A percentile compares a stretch with the other conserved stretches of the same genome.
phyloP scores from a whole-genome alignment of 2,113 vertebrate species.

The Cichladusa arquata region DNA sequence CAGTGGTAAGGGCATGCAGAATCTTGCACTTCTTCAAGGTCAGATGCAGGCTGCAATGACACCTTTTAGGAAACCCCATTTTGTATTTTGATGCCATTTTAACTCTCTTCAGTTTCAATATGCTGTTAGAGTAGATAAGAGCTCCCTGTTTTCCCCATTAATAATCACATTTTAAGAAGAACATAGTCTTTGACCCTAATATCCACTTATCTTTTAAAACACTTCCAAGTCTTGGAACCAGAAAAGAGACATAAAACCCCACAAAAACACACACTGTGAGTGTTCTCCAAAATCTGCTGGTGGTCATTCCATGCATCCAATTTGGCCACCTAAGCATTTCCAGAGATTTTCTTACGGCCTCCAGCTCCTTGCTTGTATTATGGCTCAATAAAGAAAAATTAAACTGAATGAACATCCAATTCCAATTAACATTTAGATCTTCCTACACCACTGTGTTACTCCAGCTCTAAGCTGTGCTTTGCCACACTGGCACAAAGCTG shows the following conservation, averaged over 20 bases:
- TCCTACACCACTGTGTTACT: neutral
- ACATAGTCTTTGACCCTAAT: neutral
- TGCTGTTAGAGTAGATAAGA: neutral
- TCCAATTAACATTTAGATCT: conserved; percentile 29
- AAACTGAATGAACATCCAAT: neutral
- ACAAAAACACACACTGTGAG: neutral
- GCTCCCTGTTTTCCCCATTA: neutral
- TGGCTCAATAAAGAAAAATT: conserved; percentile 1
- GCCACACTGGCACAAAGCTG: neutral
- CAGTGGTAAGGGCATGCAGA: neutral
- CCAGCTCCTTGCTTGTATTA: neutral
- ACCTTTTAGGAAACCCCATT: neutral
- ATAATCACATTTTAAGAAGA: neutral
- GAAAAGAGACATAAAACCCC: conserved; percentile 46
- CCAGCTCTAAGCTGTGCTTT: neutral
- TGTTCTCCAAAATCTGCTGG: neutral
- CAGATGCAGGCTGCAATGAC: neutral
- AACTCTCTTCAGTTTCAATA: neutral
- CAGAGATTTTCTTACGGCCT: neutral
- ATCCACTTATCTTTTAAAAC: neutral
- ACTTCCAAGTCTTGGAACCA: neutral
- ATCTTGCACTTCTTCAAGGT: neutral
- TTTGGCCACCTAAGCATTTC: neutral
- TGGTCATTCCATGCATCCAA: neutral
- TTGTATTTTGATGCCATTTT: neutral